Percentiles rank a stretch among this genome's conserved stretches.
Conservation (phyloP, 2,888 invertebrate species). For the Strigamia crassipes region DNA sequence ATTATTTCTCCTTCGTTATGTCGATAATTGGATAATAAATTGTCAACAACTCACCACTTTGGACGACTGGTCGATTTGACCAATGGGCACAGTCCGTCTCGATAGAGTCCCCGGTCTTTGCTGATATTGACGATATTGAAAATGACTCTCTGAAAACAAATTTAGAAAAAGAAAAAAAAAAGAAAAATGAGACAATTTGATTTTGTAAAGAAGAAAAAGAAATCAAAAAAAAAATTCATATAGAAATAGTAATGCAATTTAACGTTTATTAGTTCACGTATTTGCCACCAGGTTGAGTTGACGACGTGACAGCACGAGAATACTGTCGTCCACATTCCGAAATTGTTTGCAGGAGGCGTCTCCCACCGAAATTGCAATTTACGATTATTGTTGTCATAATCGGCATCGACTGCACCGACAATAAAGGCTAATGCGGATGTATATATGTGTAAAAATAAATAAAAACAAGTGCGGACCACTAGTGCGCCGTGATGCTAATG, state of each 20-base stretch:
- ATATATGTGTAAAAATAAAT: neutral
- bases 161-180: neutral
- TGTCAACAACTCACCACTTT: conserved; percentile 75
- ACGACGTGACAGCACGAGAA: neutral
- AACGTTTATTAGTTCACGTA: conserved; percentile 6
- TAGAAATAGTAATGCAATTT: neutral
- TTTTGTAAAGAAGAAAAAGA: conserved; percentile 68
- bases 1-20: conserved; percentile 11
- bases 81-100: conserved; percentile 88
- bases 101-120: conserved; percentile 85
- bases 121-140: conserved; percentile 97
- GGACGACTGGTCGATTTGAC: conserved; percentile 88
- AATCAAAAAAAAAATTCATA: neutral
- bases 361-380: conserved; percentile 5
- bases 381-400: conserved; percentile 13
- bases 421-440: neutral
- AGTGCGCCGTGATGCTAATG: neutral
- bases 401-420: neutral
- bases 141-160: conserved; percentile 80
- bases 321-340: neutral
- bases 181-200: conserved; percentile 79
- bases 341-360: conserved; percentile 3
- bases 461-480: neutral
- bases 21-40: conserved; percentile 21
- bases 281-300: conserved; percentile 11